Base-by-base conservation (phyloP, 2,113 vertebrate species). In the Pygoscelis antarcticus region DNA sequence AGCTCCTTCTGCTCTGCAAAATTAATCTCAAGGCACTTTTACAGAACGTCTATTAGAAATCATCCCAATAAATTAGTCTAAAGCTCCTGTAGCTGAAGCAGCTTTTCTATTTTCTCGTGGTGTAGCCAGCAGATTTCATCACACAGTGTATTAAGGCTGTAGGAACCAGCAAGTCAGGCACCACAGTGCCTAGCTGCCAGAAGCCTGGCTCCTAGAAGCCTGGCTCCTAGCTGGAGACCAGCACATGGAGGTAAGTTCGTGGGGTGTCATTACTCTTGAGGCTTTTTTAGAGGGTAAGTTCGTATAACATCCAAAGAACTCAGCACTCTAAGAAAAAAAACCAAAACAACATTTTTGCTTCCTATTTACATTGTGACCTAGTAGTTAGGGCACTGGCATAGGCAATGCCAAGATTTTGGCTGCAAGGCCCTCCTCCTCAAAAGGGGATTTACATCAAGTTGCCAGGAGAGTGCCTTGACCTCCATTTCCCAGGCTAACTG, bases 1-100 rank as follows among this genome's bases (percentile, higher is more conserved):
- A 76, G 36, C 66, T 90, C 47, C 32, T 88, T 85, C 75, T 86
- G 29, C 36, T 78, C 70, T 83, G 38, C 21, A 54, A 44, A 92
- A 96, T 78, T 90, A 69, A 78, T 87, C 85, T 87, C 30, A 71
- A 87, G 54, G 19, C 62, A 32, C 36, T 90, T 87, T 62, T 83
- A 76, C 11, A 72, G 38, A 81, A 55, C 1, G 2, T 66, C 40
- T 82, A 34, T 71, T 74, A 82, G 57, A 75, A 93, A 71, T 69
- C 8, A 58, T 71, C 36, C 52, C 34, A 51, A 76, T 62, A 75
- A 92, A 75, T 89, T 52, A 87, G 29, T 75, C 85, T 40, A 38
- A 91, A 81, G 55, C 12, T 80, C 22, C 62, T 90, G 3, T 13
- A 83, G 61, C 34, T 82, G 70, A 90, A 64, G 26, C 13, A 57